phyloP scores from a whole-genome alignment of 1,140 invertebrate species.

The Aphaenogaster ashmeadi region DNA sequence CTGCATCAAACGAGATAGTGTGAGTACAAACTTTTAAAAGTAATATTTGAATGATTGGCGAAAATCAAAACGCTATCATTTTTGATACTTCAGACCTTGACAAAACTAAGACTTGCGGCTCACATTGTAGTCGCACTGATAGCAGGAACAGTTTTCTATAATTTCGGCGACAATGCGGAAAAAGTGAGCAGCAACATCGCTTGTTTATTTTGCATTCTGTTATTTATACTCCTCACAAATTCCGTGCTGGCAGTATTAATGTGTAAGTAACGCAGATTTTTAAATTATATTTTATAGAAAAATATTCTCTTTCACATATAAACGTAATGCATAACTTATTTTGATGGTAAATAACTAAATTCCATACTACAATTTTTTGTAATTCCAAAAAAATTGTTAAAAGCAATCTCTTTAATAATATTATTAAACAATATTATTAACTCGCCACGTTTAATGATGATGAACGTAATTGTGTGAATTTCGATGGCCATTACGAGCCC shows the following conservation, averaged over 20 bases:
- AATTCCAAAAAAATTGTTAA: neutral
- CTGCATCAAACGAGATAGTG: slow-evolving; percentile 89
- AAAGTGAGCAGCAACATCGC: slow-evolving; percentile 93
- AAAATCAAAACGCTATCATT: neutral
- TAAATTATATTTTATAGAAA: neutral
- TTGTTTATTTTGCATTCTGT: slow-evolving; percentile 93
- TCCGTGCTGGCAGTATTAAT: slow-evolving; percentile 96
- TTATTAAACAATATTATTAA: neutral
- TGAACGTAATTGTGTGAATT: too few species aligned
- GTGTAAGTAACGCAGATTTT: slow-evolving; percentile 89
- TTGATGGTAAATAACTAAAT: neutral
- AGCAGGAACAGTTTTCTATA: slow-evolving; percentile 93
- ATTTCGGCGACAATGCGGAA: slow-evolving; percentile 93
- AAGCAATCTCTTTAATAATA: neutral
- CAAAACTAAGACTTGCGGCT: slow-evolving; percentile 91
- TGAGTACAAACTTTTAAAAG: slow-evolving; percentile 78
- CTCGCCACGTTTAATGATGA: neutral
- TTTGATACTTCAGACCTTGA: slow-evolving; percentile 89
- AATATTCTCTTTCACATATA: neutral
- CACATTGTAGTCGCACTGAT: slow-evolving; percentile 92
- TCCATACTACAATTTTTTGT: neutral
- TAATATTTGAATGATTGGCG: neutral
- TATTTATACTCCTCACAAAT: slow-evolving; percentile 95
- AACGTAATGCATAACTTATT: neutral
- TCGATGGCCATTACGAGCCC: too few species aligned